Evolutionary conservation across 2,888 invertebrate species (phyloP).

Genomic region (Apotomis capreana): DNA sequence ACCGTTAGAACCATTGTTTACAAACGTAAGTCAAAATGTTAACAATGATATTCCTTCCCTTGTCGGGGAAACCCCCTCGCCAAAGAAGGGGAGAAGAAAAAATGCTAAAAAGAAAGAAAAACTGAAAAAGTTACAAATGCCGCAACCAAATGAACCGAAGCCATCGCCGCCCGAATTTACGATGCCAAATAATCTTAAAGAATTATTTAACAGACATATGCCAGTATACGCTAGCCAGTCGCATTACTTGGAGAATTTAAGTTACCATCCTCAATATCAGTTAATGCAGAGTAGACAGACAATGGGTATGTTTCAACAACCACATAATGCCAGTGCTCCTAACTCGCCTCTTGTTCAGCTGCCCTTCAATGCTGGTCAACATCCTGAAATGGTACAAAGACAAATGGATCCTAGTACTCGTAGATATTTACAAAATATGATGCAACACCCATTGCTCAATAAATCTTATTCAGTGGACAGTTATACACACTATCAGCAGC

Average conservation of each 20-base stretch:
- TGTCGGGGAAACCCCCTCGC: constrained; percentile 48
- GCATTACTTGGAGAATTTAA: constrained; percentile 70
- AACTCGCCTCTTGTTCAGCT: constrained; percentile 49
- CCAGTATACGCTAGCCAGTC: constrained; percentile 65
- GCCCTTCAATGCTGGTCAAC: constrained; percentile 33
- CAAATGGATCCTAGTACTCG: constrained; percentile 54
- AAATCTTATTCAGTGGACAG: constrained; percentile 54
- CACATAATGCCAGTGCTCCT: constrained; percentile 46
- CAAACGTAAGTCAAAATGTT: constrained; percentile 49
- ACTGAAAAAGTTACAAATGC: constrained; percentile 62
- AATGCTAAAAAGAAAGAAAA: constrained; percentile 66
- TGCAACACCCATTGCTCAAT: constrained; percentile 74
- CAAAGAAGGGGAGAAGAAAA: constrained; percentile 57
- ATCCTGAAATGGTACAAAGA: constrained; percentile 20
- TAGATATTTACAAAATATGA: constrained; percentile 69
- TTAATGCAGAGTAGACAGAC: constrained; percentile 55
- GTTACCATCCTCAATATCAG: constrained; percentile 70
- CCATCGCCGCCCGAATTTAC: constrained; percentile 47
- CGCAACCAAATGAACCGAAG: constrained; percentile 46
- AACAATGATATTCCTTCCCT: constrained; percentile 50
- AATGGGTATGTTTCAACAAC: constrained; percentile 48
- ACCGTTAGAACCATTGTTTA: constrained; percentile 22
- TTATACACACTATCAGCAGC: constrained; percentile 46
- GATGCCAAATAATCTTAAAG: constrained; percentile 49
- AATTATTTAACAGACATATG: constrained; percentile 61